These are phyloP conservation scores for Lathamus discolor DNA, from an alignment of 2,113 vertebrate genomes.

Conservation along the genomic window DNA sequence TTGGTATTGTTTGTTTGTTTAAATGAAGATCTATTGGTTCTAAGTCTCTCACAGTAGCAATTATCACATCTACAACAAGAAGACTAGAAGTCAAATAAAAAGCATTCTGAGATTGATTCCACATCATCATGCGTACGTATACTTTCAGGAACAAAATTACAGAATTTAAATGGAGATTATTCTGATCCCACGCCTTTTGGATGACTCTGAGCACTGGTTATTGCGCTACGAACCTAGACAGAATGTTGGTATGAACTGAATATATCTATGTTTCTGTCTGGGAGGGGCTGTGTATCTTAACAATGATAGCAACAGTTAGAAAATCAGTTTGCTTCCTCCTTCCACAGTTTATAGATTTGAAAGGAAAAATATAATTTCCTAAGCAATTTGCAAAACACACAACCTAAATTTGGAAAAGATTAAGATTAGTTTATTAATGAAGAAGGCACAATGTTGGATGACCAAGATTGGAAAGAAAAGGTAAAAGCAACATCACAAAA, in stretches of 20 bases:
- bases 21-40: neutral
- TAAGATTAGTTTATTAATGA: neutral
- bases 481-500: neutral
- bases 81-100: neutral
- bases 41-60: neutral
- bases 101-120: neutral
- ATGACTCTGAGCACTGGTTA: neutral
- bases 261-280: neutral
- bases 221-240: neutral
- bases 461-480: neutral
- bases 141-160: neutral
- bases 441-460: neutral
- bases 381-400: neutral
- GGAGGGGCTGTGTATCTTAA: neutral
- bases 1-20: neutral
- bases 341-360: neutral
- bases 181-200: neutral
- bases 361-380: neutral
- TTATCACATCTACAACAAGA: neutral
- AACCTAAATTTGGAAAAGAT: neutral
- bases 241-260: neutral
- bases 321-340: constrained; percentile 1
- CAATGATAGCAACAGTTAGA: neutral
- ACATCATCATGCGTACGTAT: neutral
- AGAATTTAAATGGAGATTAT: neutral